A percentile compares a stretch with the other conserved stretches of the same genome.
Conservation (phyloP, 2,797 vertebrate species). For the Linurgus olivaceus region DNA sequence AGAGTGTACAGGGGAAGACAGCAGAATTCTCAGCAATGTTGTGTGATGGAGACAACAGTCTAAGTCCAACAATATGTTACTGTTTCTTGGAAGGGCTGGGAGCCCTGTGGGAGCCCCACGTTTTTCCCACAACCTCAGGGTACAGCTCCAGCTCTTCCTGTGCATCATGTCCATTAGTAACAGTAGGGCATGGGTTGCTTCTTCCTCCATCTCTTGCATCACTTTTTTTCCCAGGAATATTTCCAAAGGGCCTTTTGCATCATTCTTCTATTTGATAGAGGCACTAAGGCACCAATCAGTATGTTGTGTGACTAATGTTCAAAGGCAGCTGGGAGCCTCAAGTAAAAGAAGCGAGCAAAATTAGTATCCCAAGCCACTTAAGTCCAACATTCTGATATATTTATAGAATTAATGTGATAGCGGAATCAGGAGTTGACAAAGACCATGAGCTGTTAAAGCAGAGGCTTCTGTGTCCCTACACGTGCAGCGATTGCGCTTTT, state of each 20-base stretch:
- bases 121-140: neutral
- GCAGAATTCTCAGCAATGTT: neutral
- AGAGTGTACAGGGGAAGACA: neutral
- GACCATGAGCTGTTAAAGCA: neutral
- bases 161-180: neutral
- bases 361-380: neutral
- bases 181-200: neutral
- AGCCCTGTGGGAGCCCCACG: neutral
- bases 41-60: neutral
- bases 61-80: neutral
- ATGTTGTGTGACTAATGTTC: neutral
- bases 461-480: neutral
- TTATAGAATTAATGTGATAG: neutral
- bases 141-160: neutral
- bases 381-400: neutral
- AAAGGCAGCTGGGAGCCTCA: neutral
- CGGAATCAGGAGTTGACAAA: neutral
- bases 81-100: neutral
- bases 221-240: neutral
- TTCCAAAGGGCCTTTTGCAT: neutral
- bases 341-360: neutral
- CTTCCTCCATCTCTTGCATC: neutral
- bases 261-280: neutral
- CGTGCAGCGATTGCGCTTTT: fast-evolving
- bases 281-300: neutral